These are phyloP conservation scores for Climacteris rufus DNA, from an alignment of 2,113 vertebrate species.

Conservation along the genomic window DNA sequence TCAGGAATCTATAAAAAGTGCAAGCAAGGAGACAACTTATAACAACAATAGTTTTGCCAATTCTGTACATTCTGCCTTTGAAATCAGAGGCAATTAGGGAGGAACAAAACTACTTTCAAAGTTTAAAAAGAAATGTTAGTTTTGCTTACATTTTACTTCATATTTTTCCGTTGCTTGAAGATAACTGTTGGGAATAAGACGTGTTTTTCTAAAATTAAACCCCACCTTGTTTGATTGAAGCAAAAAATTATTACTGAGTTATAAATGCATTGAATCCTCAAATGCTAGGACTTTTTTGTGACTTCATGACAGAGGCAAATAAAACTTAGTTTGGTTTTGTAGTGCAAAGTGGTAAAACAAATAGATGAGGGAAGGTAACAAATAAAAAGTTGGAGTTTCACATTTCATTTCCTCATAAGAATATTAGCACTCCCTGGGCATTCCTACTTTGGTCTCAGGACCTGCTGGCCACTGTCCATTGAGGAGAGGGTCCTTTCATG, in stretches of 20 bases:
- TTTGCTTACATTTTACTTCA: background rate
- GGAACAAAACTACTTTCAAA: background rate
- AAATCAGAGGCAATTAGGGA: constrained; percentile 22
- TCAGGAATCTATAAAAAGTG: constrained; percentile 30
- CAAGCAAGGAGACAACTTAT: constrained; percentile 12
- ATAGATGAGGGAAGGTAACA: background rate
- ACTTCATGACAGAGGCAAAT: background rate
- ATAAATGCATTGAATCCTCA: background rate
- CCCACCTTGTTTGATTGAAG: background rate
- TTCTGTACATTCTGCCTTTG: background rate
- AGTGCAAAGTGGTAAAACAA: background rate
- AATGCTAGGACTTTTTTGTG: background rate
- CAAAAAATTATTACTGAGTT: background rate
- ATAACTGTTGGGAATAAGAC: background rate
- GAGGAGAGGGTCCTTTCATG: background rate
- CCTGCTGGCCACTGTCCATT: background rate
- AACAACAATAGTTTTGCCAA: constrained; percentile 15
- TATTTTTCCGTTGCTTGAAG: background rate
- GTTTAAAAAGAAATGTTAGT: background rate
- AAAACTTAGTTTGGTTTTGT: background rate
- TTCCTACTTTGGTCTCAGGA: background rate
- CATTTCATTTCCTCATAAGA: background rate
- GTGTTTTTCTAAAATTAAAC: background rate
- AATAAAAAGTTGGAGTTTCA: background rate
- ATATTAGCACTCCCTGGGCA: background rate